These are phyloP conservation scores for Zootoca vivipara DNA, from an alignment of 2,113 vertebrate genomes.

Conservation along the genomic window DNA sequence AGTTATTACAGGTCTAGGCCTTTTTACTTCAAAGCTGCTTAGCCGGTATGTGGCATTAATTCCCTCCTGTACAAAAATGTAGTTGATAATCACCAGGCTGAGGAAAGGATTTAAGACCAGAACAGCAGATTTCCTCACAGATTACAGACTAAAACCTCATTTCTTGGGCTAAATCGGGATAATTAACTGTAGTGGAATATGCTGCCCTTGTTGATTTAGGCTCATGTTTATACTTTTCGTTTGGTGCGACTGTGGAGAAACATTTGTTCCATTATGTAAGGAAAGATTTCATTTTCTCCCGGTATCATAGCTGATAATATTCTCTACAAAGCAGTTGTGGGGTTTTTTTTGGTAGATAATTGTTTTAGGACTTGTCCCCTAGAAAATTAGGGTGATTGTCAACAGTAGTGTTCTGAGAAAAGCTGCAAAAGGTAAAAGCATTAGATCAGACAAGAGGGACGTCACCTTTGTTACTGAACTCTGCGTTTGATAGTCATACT, in stretches of 20 bases:
- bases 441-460: background rate
- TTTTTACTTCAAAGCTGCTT: constrained; percentile 87
- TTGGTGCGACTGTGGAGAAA: constrained; percentile 22
- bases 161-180: constrained; percentile 81
- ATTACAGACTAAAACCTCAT: constrained; percentile 84
- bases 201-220: constrained; percentile 65
- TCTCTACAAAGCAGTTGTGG: background rate
- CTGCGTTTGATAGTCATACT: background rate
- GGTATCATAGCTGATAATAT: constrained; percentile 12
- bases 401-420: constrained; percentile 48
- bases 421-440: constrained; percentile 48
- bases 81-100: constrained; percentile 84
- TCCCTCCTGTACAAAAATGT: constrained; percentile 86
- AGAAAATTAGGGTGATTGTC: constrained; percentile 35
- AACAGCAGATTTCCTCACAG: constrained; percentile 87
- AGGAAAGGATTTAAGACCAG: constrained; percentile 82
- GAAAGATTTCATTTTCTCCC: constrained; percentile 51
- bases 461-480: constrained; percentile 12
- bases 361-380: constrained; percentile 32
- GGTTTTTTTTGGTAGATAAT: constrained; percentile 27
- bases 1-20: constrained; percentile 78
- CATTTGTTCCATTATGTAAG: constrained; percentile 14
- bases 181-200: constrained; percentile 83
- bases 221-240: constrained; percentile 43
- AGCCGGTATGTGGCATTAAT: constrained; percentile 86